These are phyloP conservation scores for Argyra leucocephala DNA, from an alignment of 2,888 invertebrate species.

Conservation along the genomic window DNA sequence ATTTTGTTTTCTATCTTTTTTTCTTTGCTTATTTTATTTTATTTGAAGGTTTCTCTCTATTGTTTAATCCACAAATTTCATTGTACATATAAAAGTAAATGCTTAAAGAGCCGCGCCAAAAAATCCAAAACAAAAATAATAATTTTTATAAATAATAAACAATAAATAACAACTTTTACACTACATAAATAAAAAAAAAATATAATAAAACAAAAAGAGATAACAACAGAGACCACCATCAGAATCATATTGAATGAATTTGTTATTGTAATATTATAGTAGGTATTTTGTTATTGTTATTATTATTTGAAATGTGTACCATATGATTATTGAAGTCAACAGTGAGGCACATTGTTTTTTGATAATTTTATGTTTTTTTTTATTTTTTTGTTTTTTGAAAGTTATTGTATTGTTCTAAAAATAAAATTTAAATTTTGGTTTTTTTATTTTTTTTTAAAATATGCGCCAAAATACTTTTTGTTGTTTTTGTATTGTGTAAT, in stretches of 20 bases:
- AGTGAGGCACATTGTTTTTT: neutral
- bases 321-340: neutral
- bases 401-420: no score
- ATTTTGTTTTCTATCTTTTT: no score
- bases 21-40: no score
- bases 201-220: neutral
- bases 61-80: neutral
- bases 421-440: no score
- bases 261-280: no score
- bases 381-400: neutral
- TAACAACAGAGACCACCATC: neutral
- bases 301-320: neutral
- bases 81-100: no score
- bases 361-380: neutral
- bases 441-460: neutral
- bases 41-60: neutral
- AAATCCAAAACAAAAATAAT: no score
- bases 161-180: neutral
- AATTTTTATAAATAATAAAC: neutral
- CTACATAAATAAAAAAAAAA: neutral
- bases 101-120: neutral
- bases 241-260: neutral
- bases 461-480: neutral
- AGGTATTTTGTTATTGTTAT: neutral
- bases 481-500: neutral